Base-by-base conservation (phyloP, 1,140 invertebrate genomes). In the Aphis craccivora region DNA sequence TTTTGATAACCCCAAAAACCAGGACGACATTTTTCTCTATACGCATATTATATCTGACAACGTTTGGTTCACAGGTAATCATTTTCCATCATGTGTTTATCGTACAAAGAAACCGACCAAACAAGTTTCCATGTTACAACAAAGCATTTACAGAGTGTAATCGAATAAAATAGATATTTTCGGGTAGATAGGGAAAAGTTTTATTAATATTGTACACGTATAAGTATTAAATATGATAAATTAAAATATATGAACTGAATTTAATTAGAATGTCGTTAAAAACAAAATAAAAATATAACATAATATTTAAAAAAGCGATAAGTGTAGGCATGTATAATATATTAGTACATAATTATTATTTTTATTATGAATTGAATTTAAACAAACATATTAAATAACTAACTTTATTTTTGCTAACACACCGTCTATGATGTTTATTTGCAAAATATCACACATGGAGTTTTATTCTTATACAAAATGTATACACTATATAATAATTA, bases 11-110 rank as follows among this genome's bases (percentile, higher is more conserved):
- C 60, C n/a, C 60, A 14, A 76, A 76, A 76, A 76, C 60, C 60
- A 76, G 30, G n/a, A 76, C 60, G 60, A 76, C 60, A 76, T 76
- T 76, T 76, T 76, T 76, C 60, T 76, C 14, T 76, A n/a, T 76
- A n/a, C 60, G 11, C 14, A n/a, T 0, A 67, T 67, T 14, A n/a
- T n/a, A 76, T 76, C n/a, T 76, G 30, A 76, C 14, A n/a, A n/a
- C 60, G 60, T 76, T 76, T 76, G n/a, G 30, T 45, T n/a, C 30
- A 67, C 30, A 30, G n/a, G 30, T 67, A n/a, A 76, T 76, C 14
- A 76, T 76, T 76, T 76, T 76, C n/a, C 60, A 18, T n/a, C 60
- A 5, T 76, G 30, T n/a, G 60, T n/a, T 76, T n/a, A n/a, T 76
- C 30, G 30, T 76, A 76, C 30, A 76, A 76, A 76, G 30, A 76